Base-by-base conservation (phyloP, 2,797 vertebrate genomes). In the Neosalanx taihuensis region DNA sequence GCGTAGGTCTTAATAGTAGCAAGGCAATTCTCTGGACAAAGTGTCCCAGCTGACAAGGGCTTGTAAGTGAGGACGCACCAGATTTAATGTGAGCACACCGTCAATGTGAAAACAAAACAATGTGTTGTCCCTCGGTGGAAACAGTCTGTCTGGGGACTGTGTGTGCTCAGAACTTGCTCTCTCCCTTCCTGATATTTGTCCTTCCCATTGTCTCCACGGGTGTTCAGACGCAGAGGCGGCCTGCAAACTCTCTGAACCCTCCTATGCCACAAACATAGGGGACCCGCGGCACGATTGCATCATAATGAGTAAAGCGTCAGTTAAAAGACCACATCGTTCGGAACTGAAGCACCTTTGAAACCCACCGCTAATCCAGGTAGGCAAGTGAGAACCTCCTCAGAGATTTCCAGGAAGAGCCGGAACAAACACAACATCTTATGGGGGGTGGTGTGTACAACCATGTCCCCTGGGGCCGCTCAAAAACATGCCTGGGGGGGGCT, bases 271-370 rank as follows among this genome's bases (percentile, higher is more conserved):
- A 37, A 49, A 20, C 15, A 20, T n/a, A 69, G 70, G 18, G 49
- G 56, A 13, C 29, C 17, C 63, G 65, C n/a, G 49, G 29, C 30
- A 37, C 63, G 57, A 17, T 71, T 71, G 35, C 51, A 64, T 71
- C 0, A 67, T 20, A 3, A 41, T 23, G 13, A 35, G 46, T 64
- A 41, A 10, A 18, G 10, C 18, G n/a, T 4, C 3, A 26, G n/a
- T 26, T 46, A 41, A 56, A 56, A 0, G 12, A 0, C 41, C 41
- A 9, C 10, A 3, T 10, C 9, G 6, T 41, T 41, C 37, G 37
- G 41, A 46, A 46, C 12, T 12, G 5, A 46, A 46, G 0, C 9
- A 46, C 41, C 41, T 13, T 13, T 13, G 12, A 13, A 13, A 46
- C 9, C 41, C 41, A 13, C 41, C 13, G 41, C 41, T 46, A 10